Percentiles rank a stretch among this genome's conserved stretches.
These are phyloP conservation scores for Anastrepha obliqua DNA, from an alignment of 1,140 invertebrate species.

Conservation along the genomic window DNA sequence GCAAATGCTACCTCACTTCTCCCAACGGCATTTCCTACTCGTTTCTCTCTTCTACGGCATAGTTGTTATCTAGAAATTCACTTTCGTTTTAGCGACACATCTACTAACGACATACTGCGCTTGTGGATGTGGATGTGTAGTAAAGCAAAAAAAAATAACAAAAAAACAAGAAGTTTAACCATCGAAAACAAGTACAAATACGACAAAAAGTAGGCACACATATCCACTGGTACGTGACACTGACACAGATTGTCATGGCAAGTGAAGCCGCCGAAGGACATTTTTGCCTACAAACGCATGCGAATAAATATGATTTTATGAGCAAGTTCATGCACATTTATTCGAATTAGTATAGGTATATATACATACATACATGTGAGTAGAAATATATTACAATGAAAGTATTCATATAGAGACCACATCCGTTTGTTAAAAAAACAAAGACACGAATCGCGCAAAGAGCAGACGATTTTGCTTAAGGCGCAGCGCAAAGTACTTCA, in stretches of 20 bases:
- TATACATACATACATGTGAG: not conserved
- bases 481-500: not conserved
- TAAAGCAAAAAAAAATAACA: not conserved
- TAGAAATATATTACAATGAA: not conserved
- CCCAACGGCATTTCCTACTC: not conserved
- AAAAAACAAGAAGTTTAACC: not conserved
- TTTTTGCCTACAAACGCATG: not conserved
- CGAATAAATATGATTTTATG: slow-evolving; percentile 32
- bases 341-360: not conserved
- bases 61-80: not conserved
- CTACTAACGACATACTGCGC: not conserved
- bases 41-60: not conserved
- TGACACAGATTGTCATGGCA: slow-evolving; percentile 36
- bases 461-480: not conserved
- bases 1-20: not conserved
- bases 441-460: slow-evolving; percentile 10
- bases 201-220: not conserved
- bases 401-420: not conserved
- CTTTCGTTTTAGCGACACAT: slow-evolving; percentile 26
- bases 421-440: not conserved
- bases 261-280: slow-evolving; percentile 9
- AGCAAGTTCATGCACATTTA: not conserved
- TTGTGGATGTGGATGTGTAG: not conserved
- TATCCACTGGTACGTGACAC: slow-evolving; percentile 35
- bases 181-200: not conserved